These are phyloP conservation scores for Odontamblyopus lacepedii DNA, from an alignment of 2,797 vertebrate genomes.

Conservation along the genomic window DNA sequence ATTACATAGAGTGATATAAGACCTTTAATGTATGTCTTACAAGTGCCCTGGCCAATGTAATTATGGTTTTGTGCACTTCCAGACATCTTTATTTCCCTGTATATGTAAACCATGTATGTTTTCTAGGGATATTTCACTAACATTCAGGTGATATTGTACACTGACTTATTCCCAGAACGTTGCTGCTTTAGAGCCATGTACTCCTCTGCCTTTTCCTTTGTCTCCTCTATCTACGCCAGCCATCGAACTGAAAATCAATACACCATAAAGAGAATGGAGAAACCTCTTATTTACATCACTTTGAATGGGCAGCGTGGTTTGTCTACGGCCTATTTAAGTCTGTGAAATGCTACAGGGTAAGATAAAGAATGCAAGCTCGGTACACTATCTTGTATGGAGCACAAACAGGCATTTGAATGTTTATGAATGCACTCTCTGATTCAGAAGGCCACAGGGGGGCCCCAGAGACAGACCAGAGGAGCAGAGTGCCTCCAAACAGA, in stretches of 20 bases:
- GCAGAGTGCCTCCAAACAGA: conserved; percentile 21
- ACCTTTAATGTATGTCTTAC: too few relatives aligned
- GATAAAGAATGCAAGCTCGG: conserved; percentile 28
- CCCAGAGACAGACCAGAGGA: conserved; percentile 70
- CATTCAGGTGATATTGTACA: neutral
- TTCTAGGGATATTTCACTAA: too few relatives aligned
- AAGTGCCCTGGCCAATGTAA: too few relatives aligned
- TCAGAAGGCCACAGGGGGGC: conserved; percentile 78
- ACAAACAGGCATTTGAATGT: conserved; percentile 10
- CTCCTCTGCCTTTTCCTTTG: conserved; percentile 16
- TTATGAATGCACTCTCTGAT: conserved; percentile 37
- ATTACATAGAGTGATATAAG: too few relatives aligned
- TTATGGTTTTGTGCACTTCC: too few relatives aligned
- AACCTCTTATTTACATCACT: conserved; percentile 71
- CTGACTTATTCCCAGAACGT: conserved; percentile 30
- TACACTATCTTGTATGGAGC: neutral
- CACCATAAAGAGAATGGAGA: conserved; percentile 61
- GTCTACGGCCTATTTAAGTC: conserved; percentile 33
- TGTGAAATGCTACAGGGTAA: conserved; percentile 30
- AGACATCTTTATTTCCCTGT: neutral
- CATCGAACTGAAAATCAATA: conserved; percentile 70
- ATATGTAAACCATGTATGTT: neutral
- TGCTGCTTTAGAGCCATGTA: conserved; percentile 29
- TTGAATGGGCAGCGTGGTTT: conserved; percentile 48
- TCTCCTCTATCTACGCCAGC: conserved; percentile 38